Conservation (phyloP, 2,888 invertebrate genomes). For the Troides oblongomaculatus region DNA sequence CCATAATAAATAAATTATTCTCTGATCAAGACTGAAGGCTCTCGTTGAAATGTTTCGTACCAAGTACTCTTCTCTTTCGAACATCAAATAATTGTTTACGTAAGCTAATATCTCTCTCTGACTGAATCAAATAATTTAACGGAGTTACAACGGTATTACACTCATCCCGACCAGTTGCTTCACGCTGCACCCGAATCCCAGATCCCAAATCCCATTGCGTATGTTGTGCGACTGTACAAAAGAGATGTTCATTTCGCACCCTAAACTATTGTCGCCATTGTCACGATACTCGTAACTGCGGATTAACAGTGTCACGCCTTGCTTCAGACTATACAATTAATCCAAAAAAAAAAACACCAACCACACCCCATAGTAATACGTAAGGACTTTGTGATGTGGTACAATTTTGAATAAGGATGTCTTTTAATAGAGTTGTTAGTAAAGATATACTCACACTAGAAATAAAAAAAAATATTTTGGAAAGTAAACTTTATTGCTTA, state of each 20-base stretch:
- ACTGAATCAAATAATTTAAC: too few relatives aligned
- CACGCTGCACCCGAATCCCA: slow-evolving; percentile 33
- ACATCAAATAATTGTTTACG: too few relatives aligned
- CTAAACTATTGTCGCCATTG: slow-evolving; percentile 45
- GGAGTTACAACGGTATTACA: slow-evolving; percentile 41
- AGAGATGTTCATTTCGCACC: slow-evolving; percentile 53
- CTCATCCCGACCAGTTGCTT: slow-evolving; percentile 40
- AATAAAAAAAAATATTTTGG: background rate
- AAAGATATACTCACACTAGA: background rate
- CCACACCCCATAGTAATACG: slow-evolving; percentile 12
- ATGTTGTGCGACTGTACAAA: slow-evolving; percentile 49
- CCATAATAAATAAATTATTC: too few relatives aligned
- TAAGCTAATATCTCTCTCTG: too few relatives aligned
- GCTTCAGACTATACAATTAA: slow-evolving; percentile 36
- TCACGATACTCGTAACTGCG: slow-evolving; percentile 59
- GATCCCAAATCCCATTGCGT: slow-evolving; percentile 50
- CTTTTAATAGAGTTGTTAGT: slow-evolving; percentile 1
- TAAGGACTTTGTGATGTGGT: background rate
- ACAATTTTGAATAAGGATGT: background rate
- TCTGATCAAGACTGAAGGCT: too few relatives aligned
- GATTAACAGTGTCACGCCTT: slow-evolving; percentile 67
- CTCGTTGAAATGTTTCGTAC: too few relatives aligned
- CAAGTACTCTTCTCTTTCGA: too few relatives aligned
- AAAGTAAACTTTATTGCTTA: too few relatives aligned
- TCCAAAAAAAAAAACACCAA: slow-evolving; percentile 30